Conservation (phyloP, 1,140 invertebrate species). For the Cotesia typhae region DNA sequence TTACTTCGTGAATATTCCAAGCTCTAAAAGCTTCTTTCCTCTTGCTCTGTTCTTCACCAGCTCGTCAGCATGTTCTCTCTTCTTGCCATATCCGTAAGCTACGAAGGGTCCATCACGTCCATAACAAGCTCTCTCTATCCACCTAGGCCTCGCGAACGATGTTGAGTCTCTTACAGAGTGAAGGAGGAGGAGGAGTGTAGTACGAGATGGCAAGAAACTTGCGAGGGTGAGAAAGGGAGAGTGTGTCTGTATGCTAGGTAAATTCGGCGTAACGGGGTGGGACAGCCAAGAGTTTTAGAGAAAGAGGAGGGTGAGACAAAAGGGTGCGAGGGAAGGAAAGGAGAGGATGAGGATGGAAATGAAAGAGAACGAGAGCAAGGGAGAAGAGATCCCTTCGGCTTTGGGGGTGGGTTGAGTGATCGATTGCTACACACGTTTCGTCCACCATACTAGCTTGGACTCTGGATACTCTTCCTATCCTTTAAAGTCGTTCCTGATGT, state of each 20-base stretch:
- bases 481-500: conserved; percentile 18
- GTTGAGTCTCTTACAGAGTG: conserved; percentile 20
- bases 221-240: conserved; percentile 22
- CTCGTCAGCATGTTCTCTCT: conserved; percentile 4
- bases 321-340: conserved; percentile 9
- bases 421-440: conserved; percentile 53
- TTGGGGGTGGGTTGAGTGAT: conserved; percentile 52
- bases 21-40: conserved; percentile 46
- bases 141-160: conserved; percentile 36
- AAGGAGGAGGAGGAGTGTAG: conserved; percentile 8
- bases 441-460: conserved; percentile 39
- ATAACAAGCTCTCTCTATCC: conserved; percentile 47
- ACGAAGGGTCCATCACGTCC: conserved; percentile 48
- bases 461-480: conserved; percentile 22
- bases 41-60: neutral
- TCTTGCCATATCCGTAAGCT: conserved; percentile 35
- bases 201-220: conserved; percentile 38
- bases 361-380: conserved; percentile 41
- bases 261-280: conserved; percentile 23
- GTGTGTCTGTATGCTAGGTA: conserved; percentile 28
- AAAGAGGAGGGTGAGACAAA: conserved; percentile 4
- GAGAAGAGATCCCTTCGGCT: conserved; percentile 42
- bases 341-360: conserved; percentile 27
- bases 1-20: conserved; percentile 48
- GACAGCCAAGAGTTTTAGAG: conserved; percentile 2